Evolutionary conservation across 2,113 vertebrate species (phyloP), one percentile per base, ranked within the genome.

Genomic region (Tyrannus savana): DNA sequence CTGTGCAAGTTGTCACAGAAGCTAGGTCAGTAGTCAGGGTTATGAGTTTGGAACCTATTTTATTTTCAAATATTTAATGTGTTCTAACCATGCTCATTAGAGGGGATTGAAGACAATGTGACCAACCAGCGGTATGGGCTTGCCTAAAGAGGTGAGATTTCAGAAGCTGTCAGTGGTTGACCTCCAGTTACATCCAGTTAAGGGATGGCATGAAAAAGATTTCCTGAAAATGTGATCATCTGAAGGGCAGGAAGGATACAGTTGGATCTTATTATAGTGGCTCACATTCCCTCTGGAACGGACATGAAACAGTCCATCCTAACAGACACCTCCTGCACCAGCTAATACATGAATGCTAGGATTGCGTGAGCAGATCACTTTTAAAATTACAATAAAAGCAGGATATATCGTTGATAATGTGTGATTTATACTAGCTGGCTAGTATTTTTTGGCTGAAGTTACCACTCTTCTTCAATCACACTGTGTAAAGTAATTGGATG

Each of bases 401-500:
- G 53, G 28, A 6, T 39, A 50, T 10, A 4, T 19, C 23, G 56
- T 6, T 6, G 2, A 17, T 21, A 12, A 17, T n/a, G 21, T 52
- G 41, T 56, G 33, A 68, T 72, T 75, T 72, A 60, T 49, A 7
- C 31, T 28, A 22, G 24, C 56, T 91, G 58, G 52, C 14, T 67
- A 6, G 27, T 46, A 16, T 0, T 3, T 59, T 75, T 75, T 60
- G 35, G 19, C 53, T 87, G 58, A 80, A 59, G 55, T 75, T 68
- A 71, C 9, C 6, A 12, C 23, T 84, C n/a, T 39, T 52, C 25
- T 41, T 56, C 35, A 89, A 5, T 22, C 3, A 2, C 0, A 0
- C 14, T 12, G 33, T 47, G 42, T 12, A 35, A 49, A 78, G 41
- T 14, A 55, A 37, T 41, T 18, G 25, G 75, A 39, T 39, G 14